A percentile compares a stretch with the other conserved stretches of the same genome.
Conservation (phyloP, 2,888 invertebrate species). For the Philereme transversata region DNA sequence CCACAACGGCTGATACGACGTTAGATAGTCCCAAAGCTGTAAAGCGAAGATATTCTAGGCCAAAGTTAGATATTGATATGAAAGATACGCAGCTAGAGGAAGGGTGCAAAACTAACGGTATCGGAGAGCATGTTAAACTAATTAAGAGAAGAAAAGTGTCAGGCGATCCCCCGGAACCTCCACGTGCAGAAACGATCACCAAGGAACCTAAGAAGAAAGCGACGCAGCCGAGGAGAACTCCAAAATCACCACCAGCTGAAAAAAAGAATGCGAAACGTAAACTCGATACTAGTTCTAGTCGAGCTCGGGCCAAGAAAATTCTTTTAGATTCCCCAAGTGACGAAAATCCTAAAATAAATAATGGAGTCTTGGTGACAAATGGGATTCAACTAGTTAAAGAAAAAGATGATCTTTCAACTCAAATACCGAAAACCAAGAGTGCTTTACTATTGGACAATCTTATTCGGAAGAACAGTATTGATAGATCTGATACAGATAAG, state of each 20-base stretch:
- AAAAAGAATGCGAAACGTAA: conserved; percentile 78
- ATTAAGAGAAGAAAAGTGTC: conserved; percentile 82
- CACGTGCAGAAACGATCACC: conserved; percentile 57
- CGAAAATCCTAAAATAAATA: conserved; percentile 53
- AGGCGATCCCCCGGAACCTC: conserved; percentile 62
- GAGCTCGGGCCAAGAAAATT: conserved; percentile 61
- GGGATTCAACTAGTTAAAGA: conserved; percentile 52
- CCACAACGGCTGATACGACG: conserved; percentile 49
- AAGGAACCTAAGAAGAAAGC: conserved; percentile 68
- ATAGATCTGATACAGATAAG: conserved; percentile 72
- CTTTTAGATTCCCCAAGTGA: conserved; percentile 56
- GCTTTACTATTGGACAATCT: conserved; percentile 82
- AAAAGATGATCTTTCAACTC: conserved; percentile 45
- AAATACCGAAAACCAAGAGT: conserved; percentile 75
- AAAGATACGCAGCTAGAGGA: conserved; percentile 77
- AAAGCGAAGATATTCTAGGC: conserved; percentile 74
- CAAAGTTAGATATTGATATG: conserved; percentile 78
- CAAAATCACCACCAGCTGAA: conserved; percentile 60
- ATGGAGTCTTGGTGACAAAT: conserved; percentile 25
- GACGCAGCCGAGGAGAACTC: conserved; percentile 55
- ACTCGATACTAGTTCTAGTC: conserved; percentile 53
- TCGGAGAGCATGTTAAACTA: conserved; percentile 80
- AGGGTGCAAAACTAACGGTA: conserved; percentile 74
- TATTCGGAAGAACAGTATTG: conserved; percentile 83
- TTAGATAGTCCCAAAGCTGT: conserved; percentile 66